Evolutionary conservation across 1,140 invertebrate species (phyloP), one percentile per base, ranked within the genome.

Genomic region (Lepidurus apus): DNA sequence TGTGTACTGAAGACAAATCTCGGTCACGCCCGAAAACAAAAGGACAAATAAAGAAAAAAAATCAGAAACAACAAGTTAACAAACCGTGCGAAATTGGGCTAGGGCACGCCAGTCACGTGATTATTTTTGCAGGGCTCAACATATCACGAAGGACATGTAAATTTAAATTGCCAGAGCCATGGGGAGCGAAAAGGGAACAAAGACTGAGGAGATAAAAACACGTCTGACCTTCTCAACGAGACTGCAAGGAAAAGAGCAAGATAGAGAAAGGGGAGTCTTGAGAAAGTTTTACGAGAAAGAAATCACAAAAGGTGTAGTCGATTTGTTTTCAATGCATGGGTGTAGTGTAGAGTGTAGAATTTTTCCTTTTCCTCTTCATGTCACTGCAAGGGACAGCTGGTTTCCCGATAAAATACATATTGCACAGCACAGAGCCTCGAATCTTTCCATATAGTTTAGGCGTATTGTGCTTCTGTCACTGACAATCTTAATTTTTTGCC

Each of bases 381-480:
- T 65, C 53, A 65, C 53, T 13, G 13, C 21, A 65, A 9, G 53
- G 53, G 53, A n/a, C 53, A 65, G 21, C 53, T n/a, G 53, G 17
- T 65, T 65, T 65, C 53, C 53, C 53, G 21, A 65, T 65, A 65
- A 65, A 65, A 65, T 65, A 65, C 53, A 65, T 65, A 65, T 65
- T 65, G 53, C 53, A 65, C 53, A 65, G 53, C 53, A 65, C 53
- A 65, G 53, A n/a, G 21, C 53, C 53, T 65, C 17, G 53, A 65
- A 65, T 65, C 53, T 1, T 17, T 21, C 17, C 53, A 21, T n/a
- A 13, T 21, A 65, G 53, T 65, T 65, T 65, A 65, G 53, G 53
- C 53, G 53, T 65, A 65, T 65, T 65, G 53, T 65, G 53, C 53
- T 65, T 65, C 21, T 21, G 53, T 21, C 53, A 21, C 53, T 65